Evolutionary conservation across 2,113 vertebrate genomes (phyloP), one percentile per base, ranked within the genome.

Genomic region (Microcebus griseorufus): DNA sequence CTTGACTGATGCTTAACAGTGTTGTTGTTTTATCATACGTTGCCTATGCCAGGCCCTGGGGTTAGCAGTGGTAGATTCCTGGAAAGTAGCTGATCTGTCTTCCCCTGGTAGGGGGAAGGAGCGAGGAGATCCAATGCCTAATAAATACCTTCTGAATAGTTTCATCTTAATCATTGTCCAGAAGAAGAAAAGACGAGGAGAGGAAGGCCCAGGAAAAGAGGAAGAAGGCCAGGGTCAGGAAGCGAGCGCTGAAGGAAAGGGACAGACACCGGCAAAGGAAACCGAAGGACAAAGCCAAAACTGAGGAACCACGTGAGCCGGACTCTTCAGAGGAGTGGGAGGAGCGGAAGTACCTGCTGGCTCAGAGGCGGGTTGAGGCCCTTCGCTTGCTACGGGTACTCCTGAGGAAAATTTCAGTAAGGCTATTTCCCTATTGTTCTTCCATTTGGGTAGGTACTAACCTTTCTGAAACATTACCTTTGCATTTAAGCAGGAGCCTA

Each of bases 401-500:
- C 94, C 98, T 99, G 97, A 99, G 97, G 95, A 98, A 97, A 97
- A 98, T 99, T 97, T 97, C 98, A 98, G 99, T 99, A 99, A 98
- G 98, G 98, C 92, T 90, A 53, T 96, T 98, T 97, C 95, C 34
- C 23, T 70, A 11, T 92, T 32, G 8, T 83, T 95, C 48, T 92
- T 79, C 55, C 27, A 2, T 84, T 82, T 95, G 23, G 60, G 58
- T 95, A 92, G 70, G 58, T 92, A 92, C 39, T 55, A 58, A 73
- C 9, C 45, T 80, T 93, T 93, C 37, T 85, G 88, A 95, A 76
- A 37, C 51, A 55, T 22, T 34, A 1, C 45, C 10, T 60, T 80
- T 70, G 13, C 58, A 70, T 62, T 84, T 85, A 51, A 93, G 37
- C 34, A 48, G 12, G 5, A 51, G 25, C 48, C n/a, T 60, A 29